These are phyloP conservation scores for Gallinago stenura DNA, from an alignment of 2,797 vertebrate genomes.

Conservation along the genomic window DNA sequence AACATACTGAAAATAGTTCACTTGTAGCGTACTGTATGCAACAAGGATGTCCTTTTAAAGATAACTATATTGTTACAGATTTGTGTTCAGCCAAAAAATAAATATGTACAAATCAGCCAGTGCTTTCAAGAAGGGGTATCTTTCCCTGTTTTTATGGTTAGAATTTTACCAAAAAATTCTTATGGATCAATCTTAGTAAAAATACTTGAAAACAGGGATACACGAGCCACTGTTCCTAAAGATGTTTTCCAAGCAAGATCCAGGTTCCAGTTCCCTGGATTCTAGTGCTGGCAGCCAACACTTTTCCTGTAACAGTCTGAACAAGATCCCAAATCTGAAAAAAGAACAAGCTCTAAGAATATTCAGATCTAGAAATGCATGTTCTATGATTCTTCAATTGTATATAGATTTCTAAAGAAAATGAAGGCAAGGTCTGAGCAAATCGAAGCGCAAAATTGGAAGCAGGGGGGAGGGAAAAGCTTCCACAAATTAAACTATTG, in stretches of 20 bases:
- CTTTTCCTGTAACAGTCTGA: background rate
- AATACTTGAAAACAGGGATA: background rate
- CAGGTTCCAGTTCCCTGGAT: background rate
- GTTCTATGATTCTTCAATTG: background rate
- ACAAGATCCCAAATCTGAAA: slow-evolving; percentile 5
- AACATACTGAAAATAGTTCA: background rate
- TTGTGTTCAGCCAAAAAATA: background rate
- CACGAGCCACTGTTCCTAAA: background rate
- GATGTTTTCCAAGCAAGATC: slow-evolving; percentile 1
- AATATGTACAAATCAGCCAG: background rate
- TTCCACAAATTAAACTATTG: background rate
- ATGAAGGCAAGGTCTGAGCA: background rate
- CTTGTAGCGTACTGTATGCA: background rate
- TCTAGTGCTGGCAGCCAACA: background rate
- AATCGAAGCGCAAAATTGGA: background rate
- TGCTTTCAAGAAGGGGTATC: background rate
- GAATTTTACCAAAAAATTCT: background rate
- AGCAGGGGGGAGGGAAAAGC: background rate
- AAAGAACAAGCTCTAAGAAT: slow-evolving; percentile 3
- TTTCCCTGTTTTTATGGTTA: background rate
- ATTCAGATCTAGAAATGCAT: background rate
- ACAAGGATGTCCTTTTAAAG: background rate
- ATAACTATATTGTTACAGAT: background rate
- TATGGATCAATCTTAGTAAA: background rate
- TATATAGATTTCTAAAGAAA: background rate